Evolutionary conservation across 35 echinoderm and acorn worm genomes (phyloP).

Genomic region (Amphiura filiformis): DNA sequence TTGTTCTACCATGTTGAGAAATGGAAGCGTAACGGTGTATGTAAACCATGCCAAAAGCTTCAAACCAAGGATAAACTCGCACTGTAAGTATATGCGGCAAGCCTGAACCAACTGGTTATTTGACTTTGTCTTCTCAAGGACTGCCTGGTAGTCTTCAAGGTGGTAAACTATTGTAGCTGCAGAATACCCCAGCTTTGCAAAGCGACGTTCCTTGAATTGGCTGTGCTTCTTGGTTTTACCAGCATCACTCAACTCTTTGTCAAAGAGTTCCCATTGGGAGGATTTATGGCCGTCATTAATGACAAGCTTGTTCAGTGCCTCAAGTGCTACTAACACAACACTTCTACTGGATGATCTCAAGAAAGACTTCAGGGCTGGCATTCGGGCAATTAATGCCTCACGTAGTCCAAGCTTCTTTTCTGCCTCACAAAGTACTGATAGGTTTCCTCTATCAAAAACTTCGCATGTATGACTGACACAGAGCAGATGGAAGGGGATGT

Average conservation of each 20-base stretch:
- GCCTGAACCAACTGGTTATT: slow-evolving; percentile 20
- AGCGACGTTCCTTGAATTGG: slow-evolving; percentile 17
- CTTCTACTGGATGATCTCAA: neutral
- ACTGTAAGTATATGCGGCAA: neutral
- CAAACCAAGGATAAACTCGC: neutral
- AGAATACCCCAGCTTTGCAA: slow-evolving; percentile 13
- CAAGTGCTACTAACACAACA: neutral
- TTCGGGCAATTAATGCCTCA: too few relatives aligned
- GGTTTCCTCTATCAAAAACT: neutral
- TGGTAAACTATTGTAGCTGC: slow-evolving; percentile 21
- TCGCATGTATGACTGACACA: neutral
- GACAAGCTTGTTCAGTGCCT: neutral
- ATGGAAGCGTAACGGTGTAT: slow-evolving; percentile 13
- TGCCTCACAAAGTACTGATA: too few relatives aligned
- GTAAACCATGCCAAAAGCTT: neutral
- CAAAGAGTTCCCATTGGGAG: slow-evolving; percentile 27
- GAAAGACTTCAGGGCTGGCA: too few relatives aligned
- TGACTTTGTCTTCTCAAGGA: slow-evolving; percentile 14
- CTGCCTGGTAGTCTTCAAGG: neutral
- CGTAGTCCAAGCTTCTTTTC: too few relatives aligned
- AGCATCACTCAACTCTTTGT: slow-evolving; percentile 10
- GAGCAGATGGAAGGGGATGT: slow-evolving; percentile 10
- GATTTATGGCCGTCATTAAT: neutral
- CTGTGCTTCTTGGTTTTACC: slow-evolving; percentile 32
- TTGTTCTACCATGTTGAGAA: slow-evolving; percentile 32